Evolutionary conservation across 1,140 invertebrate species (phyloP), one percentile per base, ranked within the genome.

Genomic region (Agrypnia vestita): DNA sequence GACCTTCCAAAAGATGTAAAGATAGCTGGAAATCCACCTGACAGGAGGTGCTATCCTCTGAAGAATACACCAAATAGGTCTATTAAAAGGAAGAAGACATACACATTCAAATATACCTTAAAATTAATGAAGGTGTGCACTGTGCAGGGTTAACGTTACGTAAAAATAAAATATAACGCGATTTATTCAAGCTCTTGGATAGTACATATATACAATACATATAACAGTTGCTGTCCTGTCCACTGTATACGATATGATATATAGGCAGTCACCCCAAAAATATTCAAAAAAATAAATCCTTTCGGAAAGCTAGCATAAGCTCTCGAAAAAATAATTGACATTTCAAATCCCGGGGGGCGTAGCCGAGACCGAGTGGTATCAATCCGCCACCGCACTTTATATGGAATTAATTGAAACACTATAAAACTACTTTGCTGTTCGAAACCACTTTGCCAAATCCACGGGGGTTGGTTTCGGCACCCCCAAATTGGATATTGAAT

Each of bases 311-410:
- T 13, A 49, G 6, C 67, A 19, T 71, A 71, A 47, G 67, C 67
- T 71, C 47, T 71, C 21, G 8, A 21, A 71, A 71, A 71, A 71
- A 71, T 71, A 71, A 71, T 71, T 71, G 67, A 71, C 67, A 49
- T 46, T 17, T 17, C 46, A 47, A 71, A 71, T 71, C 67, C 67
- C 67, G 15, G 43, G 67, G n/a, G 67, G 67, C 11, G 61, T 21
- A 43, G 61, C 61, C 61, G 61, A 13, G 11, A 64, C 19, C 21
- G 61, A 43, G 35, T 35, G 25, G 47, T 71, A 25, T 71, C 67
- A 47, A 71, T 71, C 15, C 43, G 47, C 67, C 43, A 71, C 67
- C 67, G 67, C 67, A 71, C 46, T 71, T 47, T 47, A 71, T 71
- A 25, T 19, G 46, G 46, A 49, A 71, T 71, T 71, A 71, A 71